Conservation (phyloP, 2,113 vertebrate genomes). For the Mobula birostris region DNA sequence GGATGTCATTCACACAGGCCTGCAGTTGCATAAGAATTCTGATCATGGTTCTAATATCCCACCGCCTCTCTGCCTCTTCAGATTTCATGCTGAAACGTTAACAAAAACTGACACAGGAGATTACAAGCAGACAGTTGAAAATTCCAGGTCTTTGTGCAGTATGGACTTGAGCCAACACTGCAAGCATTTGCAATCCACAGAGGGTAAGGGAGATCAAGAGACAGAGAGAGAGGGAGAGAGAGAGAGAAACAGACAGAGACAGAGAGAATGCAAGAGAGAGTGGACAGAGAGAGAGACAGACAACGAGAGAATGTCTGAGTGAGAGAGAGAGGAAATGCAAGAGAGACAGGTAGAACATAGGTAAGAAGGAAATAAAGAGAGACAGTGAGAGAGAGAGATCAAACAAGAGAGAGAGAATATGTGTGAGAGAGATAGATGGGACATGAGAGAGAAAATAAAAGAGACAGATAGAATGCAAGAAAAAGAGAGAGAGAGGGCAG, state of each 20-base stretch:
- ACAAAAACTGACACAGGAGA: conserved; percentile 97
- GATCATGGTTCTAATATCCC: conserved; percentile 87
- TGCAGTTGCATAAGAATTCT: conserved; percentile 83
- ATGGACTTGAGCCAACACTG: conserved; percentile 84
- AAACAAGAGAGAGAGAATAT: background rate
- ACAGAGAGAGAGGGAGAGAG: background rate
- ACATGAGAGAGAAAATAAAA: background rate
- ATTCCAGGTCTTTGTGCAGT: conserved; percentile 92
- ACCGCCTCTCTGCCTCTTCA: conserved; percentile 81
- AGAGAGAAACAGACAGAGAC: background rate
- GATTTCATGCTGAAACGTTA: conserved; percentile 98
- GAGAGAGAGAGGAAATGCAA: background rate
- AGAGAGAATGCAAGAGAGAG: background rate
- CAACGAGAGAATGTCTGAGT: background rate
- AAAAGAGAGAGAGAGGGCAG: too few relatives aligned
- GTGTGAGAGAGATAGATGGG: background rate
- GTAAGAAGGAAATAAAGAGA: background rate
- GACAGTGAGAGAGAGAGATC: too few relatives aligned
- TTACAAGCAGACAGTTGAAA: conserved; percentile 97
- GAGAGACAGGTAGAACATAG: background rate
- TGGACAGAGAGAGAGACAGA: background rate
- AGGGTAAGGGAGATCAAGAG: background rate
- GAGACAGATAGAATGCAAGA: background rate
- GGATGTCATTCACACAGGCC: conserved; percentile 65
- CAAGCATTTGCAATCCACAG: conserved; percentile 77